Evolutionary conservation across 1,140 invertebrate genomes (phyloP), one percentile per base, ranked within the genome.

Genomic region (Drosophila sp.): DNA sequence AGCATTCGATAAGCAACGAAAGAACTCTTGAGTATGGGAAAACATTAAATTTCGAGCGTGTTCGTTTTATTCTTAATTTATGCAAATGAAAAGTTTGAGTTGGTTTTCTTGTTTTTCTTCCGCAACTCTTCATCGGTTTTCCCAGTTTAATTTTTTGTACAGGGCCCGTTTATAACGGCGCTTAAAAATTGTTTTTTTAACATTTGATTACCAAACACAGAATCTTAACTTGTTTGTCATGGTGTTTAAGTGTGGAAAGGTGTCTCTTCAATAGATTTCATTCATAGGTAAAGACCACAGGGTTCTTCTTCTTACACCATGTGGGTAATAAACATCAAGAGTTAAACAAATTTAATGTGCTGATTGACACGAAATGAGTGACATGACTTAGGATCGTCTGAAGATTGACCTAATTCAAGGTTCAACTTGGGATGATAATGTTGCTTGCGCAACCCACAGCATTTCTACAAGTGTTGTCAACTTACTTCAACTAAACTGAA

Each of bases 291-390:
- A 57, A 41, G 11, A 53, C 43, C 36, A 58, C 34, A 34, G 14
- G 43, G 45, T 41, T 56, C 34, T 54, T 8, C 2, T 9, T 36
- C n/a, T 38, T 34, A 14, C 32, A n/a, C 9, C 50, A 16, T 9
- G 27, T 8, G 29, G 25, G 51, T 14, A 29, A 71, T 64, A 71
- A 71, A 57, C 32, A 29, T 56, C 9, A 27, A 13, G 54, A 61
- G 46, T 62, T 21, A 14, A 65, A 73, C 53, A 25, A 18, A 51
- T 25, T 77, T 86, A 51, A 81, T 54, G 73, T 41, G 51, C 40
- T 75, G 78, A 81, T 86, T 81, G 80, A 87, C 80, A 80, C 53
- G 27, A 65, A 51, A 21, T 27, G 53, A 58, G 36, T 66, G 69
- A 50, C 62, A 71, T 48, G 34, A 16, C 25, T 21, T 9, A 13